Evolutionary conservation across 2,888 invertebrate species (phyloP), one percentile per base, ranked within the genome.

Genomic region (Acheta domesticus): DNA sequence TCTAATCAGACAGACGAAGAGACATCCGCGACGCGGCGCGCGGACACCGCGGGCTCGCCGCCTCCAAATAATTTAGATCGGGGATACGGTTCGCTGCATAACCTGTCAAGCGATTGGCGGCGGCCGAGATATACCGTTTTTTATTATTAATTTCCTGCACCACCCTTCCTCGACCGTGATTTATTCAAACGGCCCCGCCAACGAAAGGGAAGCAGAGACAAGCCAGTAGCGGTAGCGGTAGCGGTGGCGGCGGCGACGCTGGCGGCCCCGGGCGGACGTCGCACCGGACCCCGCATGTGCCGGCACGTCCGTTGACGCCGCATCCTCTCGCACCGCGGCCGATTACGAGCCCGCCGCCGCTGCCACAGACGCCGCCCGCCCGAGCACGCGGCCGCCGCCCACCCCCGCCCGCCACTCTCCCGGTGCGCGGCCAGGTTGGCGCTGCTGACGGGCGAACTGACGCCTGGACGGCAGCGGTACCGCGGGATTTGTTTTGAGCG

Each of bases 21-120:
- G 62, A 36, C 36, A 36, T 36, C 36, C 62, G n/a, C 16, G 62
- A 62, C n/a, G 62, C 16, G 16, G 62, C 62, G 14, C 62, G 62
- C 62, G 16, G n/a, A 14, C 16, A 62, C 11, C n/a, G 14, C 62
- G 62, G 62, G 8, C 36, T 36, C 62, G 62, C 16, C 62, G 62
- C n/a, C 62, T n/a, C 62, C 16, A 62, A 62, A 62, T 62, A 62
- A 62, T 62, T 62, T n/a, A 62, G 62, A 62, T 19, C 14, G 36
- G 16, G 62, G 62, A 62, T 62, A 1, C 62, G 62, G 62, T 62
- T 62, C 62, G 62, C 62, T 62, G 62, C 62, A 62, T 62, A 62
- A 62, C 62, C 62, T 62, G 62, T 62, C 62, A 62, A n/a, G 62
- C 62, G n/a, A 62, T 62, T 62, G 62, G 62, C 62, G 62, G 62